phyloP scores from a whole-genome alignment of 2,888 invertebrate species.

The Aphodius sticticus region DNA sequence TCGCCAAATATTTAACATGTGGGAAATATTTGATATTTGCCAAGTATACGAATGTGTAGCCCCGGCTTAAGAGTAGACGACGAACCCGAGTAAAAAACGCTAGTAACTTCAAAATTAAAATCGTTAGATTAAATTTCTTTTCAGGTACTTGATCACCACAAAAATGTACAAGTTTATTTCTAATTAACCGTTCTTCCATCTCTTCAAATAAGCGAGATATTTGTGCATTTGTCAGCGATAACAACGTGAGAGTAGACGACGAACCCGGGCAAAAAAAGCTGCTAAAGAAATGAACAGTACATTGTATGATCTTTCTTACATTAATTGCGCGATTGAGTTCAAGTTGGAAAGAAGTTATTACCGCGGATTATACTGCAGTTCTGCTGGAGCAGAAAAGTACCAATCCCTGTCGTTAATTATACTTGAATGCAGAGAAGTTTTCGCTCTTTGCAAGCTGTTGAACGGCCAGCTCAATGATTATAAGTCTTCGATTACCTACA shows the following conservation, averaged over 20 bases:
- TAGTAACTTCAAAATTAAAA: too few relatives aligned
- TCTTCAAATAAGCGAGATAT: too few relatives aligned
- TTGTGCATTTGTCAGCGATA: background rate
- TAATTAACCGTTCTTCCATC: too few relatives aligned
- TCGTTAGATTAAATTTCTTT: too few relatives aligned
- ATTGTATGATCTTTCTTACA: background rate
- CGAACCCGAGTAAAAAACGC: too few relatives aligned
- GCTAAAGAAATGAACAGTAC: background rate
- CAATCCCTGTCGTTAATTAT: background rate
- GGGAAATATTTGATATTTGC: too few relatives aligned
- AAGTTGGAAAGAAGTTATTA: background rate
- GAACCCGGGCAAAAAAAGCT: background rate
- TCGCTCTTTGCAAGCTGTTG: background rate
- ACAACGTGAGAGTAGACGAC: background rate
- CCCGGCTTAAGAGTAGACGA: too few relatives aligned
- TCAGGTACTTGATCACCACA: too few relatives aligned
- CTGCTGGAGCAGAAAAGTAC: background rate
- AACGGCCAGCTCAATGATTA: background rate
- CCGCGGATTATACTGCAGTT: background rate
- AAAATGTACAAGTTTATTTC: too few relatives aligned
- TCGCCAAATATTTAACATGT: too few relatives aligned
- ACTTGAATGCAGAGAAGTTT: background rate
- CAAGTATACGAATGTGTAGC: too few relatives aligned
- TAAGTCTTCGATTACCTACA: background rate
- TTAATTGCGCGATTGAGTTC: background rate